Base-by-base conservation (phyloP, 2,888 invertebrate species). In the Apantesis nais region DNA sequence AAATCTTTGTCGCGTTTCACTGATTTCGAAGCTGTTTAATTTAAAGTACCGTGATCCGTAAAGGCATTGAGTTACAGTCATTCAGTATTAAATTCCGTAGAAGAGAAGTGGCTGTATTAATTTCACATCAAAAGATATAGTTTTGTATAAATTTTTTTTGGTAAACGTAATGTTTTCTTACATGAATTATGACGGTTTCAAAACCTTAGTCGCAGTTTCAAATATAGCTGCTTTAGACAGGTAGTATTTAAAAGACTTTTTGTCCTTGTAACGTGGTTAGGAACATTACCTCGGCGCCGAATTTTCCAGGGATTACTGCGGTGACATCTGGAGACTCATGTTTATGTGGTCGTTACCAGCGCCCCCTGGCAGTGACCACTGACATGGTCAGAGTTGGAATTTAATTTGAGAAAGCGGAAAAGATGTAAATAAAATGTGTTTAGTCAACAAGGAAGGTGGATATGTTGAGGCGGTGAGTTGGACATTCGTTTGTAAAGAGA, bases 241-340 rank as follows among this genome's bases (percentile, higher is more conserved):
- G 29, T 29, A n/a, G n/a, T 34, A 62, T 58, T 73, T 62, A 37
- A 64, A 67, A 12, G 29, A 63, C 61, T 41, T 67, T 73, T 52
- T 69, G 71, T 72, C 64, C 39, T 55, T 60, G 65, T 44, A 34
- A 62, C 66, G 31, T 52, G 25, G 41, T 34, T 34, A 8, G 34
- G 31, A 60, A 22, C 58, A 67, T 41, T 52, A 39, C 25, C 14
- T 14, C 34, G 58, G 34, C 25, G 62, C n/a, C 41, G 48, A 75
- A 67, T 76, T 44, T 71, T 34, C 29, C 61, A 25, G 62, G 74
- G 77, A 74, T 75, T 81, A 77, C 67, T 73, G 73, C 48, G 34
- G 72, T 29, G 64, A 74, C 79, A 73, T 70, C 66, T 67, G 70
- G 66, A 64, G 61, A 44, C 60, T 55, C 48, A 16, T 67, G 67